Evolutionary conservation across 2,797 vertebrate genomes (phyloP).

Genomic region (Diceros bicornis): DNA sequence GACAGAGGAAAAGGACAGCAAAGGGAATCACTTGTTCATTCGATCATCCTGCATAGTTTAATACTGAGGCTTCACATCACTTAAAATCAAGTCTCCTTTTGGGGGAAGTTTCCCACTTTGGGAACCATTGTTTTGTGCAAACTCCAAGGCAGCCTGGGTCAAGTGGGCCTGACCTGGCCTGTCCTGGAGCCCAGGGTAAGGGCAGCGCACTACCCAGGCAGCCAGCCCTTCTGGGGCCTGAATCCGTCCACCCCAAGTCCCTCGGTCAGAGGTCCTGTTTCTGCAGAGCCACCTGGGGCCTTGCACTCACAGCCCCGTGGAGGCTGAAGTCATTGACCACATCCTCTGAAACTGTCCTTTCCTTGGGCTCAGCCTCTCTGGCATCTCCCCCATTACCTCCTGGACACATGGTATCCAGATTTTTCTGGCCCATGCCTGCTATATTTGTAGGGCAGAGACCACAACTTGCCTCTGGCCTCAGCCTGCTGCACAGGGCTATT

Average conservation of each 20-base stretch:
- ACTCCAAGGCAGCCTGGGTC: neutral
- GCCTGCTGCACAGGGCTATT: neutral
- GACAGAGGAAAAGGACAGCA: neutral
- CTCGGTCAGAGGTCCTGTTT: neutral
- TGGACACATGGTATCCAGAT: neutral
- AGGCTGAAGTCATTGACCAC: neutral
- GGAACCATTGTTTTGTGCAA: neutral
- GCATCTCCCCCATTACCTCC: neutral
- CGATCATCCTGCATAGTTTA: neutral
- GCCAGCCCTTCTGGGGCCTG: neutral
- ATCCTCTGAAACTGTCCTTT: neutral
- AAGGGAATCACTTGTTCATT: neutral
- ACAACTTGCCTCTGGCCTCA: neutral
- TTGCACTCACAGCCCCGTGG: neutral
- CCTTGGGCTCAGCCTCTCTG: neutral
- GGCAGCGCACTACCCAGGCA: rapidly evolving
- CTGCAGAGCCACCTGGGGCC: neutral
- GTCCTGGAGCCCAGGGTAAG: neutral
- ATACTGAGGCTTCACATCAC: neutral
- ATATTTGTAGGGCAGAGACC: neutral
- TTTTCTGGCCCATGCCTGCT: neutral
- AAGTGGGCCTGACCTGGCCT: no score
- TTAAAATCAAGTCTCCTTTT: neutral
- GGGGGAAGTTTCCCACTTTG: neutral
- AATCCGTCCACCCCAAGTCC: neutral